Conservation (phyloP, 2,113 vertebrate genomes). For the Aspidoscelis tigris region DNA sequence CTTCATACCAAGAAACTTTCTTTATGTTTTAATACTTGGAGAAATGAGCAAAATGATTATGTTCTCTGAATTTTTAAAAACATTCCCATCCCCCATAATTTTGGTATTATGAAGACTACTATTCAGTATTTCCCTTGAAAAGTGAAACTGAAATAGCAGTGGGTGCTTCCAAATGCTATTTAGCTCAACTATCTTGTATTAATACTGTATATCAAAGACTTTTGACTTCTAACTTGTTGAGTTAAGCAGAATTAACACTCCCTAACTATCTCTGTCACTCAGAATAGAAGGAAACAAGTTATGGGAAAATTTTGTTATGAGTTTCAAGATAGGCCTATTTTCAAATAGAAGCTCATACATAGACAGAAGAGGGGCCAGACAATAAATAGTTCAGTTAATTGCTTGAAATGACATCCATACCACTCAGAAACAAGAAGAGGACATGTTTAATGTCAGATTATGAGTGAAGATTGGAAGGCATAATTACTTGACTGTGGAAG, state of each 20-base stretch:
- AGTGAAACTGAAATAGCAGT: neutral
- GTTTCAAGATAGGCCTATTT: neutral
- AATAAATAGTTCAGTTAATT: constrained; percentile 3
- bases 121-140: neutral
- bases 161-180: neutral
- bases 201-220: neutral
- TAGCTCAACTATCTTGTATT: neutral
- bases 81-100: neutral
- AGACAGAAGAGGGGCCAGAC: neutral
- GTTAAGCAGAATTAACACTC: neutral
- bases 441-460: constrained; percentile 19
- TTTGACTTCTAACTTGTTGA: neutral
- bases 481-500: constrained; percentile 22
- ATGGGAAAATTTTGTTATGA: neutral
- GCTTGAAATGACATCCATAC: neutral
- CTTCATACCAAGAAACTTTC: neutral
- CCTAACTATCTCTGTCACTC: neutral
- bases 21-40: neutral
- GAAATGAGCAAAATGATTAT: neutral
- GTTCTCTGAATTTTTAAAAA: neutral
- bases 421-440: constrained; percentile 7
- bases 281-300: neutral
- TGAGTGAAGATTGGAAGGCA: neutral
- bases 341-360: neutral
- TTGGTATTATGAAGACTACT: neutral